Evolutionary conservation across 2,113 vertebrate genomes (phyloP).

Genomic region (Elgaria multicarinata): DNA sequence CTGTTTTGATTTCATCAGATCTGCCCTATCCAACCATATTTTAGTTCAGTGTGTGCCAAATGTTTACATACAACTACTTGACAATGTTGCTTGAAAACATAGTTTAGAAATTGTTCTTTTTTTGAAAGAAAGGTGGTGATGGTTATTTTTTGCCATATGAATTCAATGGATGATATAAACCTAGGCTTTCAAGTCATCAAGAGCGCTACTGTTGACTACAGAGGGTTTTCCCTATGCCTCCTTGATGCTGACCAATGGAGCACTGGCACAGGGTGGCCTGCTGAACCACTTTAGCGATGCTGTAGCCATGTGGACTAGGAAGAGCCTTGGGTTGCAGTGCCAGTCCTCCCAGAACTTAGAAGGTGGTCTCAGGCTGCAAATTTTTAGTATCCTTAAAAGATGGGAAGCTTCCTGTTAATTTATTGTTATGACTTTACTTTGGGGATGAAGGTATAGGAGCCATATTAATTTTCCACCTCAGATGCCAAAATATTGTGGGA

Average conservation of each 20-base stretch:
- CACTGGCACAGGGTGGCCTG: no score
- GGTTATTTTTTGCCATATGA: background rate
- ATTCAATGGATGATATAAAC: no score
- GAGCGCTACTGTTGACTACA: background rate
- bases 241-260: background rate
- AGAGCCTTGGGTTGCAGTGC: background rate
- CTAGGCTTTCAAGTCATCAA: background rate
- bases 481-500: background rate
- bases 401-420: background rate
- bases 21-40: conserved; percentile 12
- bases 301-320: background rate
- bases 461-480: background rate
- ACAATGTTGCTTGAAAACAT: background rate
- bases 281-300: background rate
- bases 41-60: background rate
- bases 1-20: background rate
- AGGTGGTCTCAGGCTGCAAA: background rate
- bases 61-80: background rate
- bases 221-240: background rate
- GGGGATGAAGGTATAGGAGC: background rate
- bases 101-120: background rate
- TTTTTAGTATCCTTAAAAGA: background rate
- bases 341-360: background rate
- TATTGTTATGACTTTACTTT: background rate
- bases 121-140: background rate